These are phyloP conservation scores for Notiomystis cincta DNA, from an alignment of 2,113 vertebrate genomes.

Conservation along the genomic window DNA sequence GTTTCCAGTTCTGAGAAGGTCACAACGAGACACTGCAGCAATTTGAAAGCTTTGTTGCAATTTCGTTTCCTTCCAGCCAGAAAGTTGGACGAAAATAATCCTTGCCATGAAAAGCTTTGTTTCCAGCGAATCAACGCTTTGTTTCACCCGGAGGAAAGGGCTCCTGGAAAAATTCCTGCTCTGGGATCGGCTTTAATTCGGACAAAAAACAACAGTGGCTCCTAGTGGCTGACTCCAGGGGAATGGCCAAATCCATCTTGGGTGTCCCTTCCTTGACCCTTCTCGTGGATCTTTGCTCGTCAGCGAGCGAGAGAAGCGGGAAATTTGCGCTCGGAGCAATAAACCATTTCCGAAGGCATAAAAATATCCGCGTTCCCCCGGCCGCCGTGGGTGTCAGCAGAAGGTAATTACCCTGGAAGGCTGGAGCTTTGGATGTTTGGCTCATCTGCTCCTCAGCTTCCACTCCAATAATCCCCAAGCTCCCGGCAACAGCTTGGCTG, in stretches of 20 bases:
- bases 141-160: not conserved
- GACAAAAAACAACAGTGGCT: slow-evolving; percentile 38
- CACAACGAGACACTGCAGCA: not conserved
- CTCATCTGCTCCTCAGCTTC: not conserved
- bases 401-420: not conserved
- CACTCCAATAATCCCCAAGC: not conserved
- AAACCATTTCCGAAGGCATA: not conserved
- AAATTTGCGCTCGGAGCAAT: not conserved
- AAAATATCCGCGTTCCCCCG: not conserved
- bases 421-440: not conserved
- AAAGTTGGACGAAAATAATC: not conserved
- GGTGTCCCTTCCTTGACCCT: not conserved
- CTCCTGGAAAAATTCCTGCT: not conserved
- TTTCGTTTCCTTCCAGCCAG: not conserved
- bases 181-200: not conserved
- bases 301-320: not conserved
- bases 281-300: not conserved
- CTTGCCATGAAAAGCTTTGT: not conserved
- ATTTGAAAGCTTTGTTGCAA: not conserved
- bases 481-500: not conserved
- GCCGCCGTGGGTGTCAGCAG: not conserved
- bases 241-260: not conserved
- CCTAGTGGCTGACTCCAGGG: slow-evolving; percentile 42
- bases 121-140: not conserved
- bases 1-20: not conserved